Base-by-base conservation (phyloP, 1,140 invertebrate species). In the Rhagoletis pomonella region DNA sequence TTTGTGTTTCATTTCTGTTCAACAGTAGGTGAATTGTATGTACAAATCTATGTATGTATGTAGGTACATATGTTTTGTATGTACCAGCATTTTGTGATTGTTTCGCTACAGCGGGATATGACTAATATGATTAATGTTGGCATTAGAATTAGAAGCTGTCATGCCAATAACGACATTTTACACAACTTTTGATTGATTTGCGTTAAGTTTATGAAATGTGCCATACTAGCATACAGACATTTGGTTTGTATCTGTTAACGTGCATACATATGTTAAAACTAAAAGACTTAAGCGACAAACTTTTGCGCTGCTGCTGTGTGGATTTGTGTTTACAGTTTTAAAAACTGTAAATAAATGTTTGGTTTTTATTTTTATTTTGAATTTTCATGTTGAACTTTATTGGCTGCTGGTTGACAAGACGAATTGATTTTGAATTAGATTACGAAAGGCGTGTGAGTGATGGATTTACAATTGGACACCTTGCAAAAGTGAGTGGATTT, bases 111-210 rank as follows among this genome's bases (percentile, higher is more conserved):
- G 73, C 73, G 73, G 44, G 47, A 19, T 81, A 81, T 81, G 73
- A 81, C 67, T 73, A 81, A 81, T 81, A 81, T 81, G 73, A 81
- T 81, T 81, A 81, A 81, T 81, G 47, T 81, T 81, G 47, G 73
- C 73, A 81, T 81, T 81, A 81, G 73, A 81, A 81, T 81, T 81
- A 81, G 73, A 81, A 81, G 73, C 73, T 81, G 73, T 81, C 73
- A 55, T 81, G 73, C 73, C 73, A 81, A 55, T 81, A 81, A 55
- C 73, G 73, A 81, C 73, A 81, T 81, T 81, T 81, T 81, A 81
- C 73, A 81, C 47, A 81, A 55, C 5, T 19, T 81, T 81, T 81
- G 73, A 81, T 81, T 81, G 73, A 81, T 81, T 81, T 81, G 73
- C n/a, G 73, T 81, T 55, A 81, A 81, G 17, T 81, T 81, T 81